Conservation (phyloP, 2,888 invertebrate species). For the Andrena flavipes region DNA sequence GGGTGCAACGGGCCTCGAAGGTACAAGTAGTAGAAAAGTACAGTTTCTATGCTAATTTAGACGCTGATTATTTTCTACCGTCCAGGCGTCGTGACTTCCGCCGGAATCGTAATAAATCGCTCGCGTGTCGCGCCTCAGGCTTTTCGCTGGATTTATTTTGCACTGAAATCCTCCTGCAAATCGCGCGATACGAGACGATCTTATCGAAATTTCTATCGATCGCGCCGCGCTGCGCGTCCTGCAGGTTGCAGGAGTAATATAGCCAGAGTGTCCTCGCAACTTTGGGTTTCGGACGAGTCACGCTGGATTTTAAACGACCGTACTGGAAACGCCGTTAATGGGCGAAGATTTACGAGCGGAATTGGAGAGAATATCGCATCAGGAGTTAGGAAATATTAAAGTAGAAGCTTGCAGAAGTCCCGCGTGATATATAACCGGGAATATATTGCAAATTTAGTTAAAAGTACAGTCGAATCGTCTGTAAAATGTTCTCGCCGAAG, state of each 20-base stretch:
- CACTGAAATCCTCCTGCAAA: neutral
- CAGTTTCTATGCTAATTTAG: slow-evolving; percentile 22
- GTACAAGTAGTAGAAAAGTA: slow-evolving; percentile 48
- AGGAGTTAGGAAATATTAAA: slow-evolving; percentile 40
- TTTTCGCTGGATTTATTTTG: neutral
- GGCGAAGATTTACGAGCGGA: slow-evolving; percentile 39
- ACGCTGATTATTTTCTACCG: slow-evolving; percentile 21
- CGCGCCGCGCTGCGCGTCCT: neutral
- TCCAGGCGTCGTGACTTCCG: neutral
- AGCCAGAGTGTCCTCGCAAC: slow-evolving; percentile 3
- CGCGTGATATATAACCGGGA: neutral
- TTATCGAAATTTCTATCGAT: neutral
- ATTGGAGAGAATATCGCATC: slow-evolving; percentile 20
- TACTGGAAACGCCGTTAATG: slow-evolving; percentile 52
- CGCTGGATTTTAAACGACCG: slow-evolving; percentile 32
- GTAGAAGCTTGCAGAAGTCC: slow-evolving; percentile 2
- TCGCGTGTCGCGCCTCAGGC: neutral
- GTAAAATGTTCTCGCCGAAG: neutral
- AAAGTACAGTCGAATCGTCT: neutral
- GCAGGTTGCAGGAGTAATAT: neutral
- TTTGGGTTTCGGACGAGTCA: slow-evolving; percentile 26
- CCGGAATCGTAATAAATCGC: neutral
- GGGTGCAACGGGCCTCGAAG: slow-evolving; percentile 23
- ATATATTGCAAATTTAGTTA: slow-evolving; percentile 14
- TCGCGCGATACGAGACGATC: neutral